Base-by-base conservation (phyloP, 2,888 invertebrate genomes). In the Germaria angustata region DNA sequence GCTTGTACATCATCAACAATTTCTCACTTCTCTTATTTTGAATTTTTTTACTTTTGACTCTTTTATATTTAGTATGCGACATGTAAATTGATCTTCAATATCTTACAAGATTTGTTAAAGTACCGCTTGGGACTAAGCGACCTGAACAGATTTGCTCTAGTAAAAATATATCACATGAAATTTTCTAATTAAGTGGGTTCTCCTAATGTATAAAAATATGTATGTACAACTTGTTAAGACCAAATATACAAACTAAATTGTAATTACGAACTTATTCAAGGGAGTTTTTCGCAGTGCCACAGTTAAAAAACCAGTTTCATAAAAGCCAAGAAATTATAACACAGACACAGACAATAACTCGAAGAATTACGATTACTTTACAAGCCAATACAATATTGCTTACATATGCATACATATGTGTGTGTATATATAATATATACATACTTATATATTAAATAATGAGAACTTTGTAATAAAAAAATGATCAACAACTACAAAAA, bases 271-370 rank as follows among this genome's bases (percentile, higher is more conserved):
- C 34, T 51, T 59, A 71, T 79, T 75, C 82, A 79, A 75, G 82
- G 78, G 82, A 79, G 69, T 49, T 49, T 78, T 66, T 79, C 66
- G 81, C 81, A 82, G 75, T 73, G 53, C 28, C 65, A 75, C 81
- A 81, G 73, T 78, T 82, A 65, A 75, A 46, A 79, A 82, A 82
- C 82, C 82, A 75, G 82, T 82, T 82, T 78, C 7, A 17, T 28
- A 46, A 36, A 53, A 79, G 39, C 46, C 36, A 59, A 65, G n/a
- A 55, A 41, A 36, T 39, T 39, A 32, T 11, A 32, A 73, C n/a
- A 57, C 49, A 15, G 4, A 57, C n/a, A 68, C 49, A 51, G n/a
- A n/a, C n/a, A n/a, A n/a, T n/a, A n/a, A n/a, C 15, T 49, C 7
- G 68, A 28, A 59, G 34, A 79, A 79, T 53, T 63, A 78, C 17